Percentiles rank a stretch among this genome's conserved stretches.
Conservation (phyloP, 2,113 vertebrate genomes). For the Hystrix cristata region DNA sequence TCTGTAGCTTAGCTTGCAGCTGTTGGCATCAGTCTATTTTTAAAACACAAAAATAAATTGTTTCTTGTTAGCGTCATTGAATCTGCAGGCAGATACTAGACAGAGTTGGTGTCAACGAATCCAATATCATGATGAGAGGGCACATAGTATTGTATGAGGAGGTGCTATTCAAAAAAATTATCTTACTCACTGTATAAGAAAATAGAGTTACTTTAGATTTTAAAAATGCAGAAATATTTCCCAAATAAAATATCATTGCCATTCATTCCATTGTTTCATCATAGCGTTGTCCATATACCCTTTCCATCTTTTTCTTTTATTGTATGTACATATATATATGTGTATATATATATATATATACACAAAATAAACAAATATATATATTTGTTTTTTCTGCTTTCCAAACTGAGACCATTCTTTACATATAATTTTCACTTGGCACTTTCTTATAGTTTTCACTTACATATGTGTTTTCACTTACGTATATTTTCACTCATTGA, state of each 20-base stretch:
- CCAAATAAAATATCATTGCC: background rate
- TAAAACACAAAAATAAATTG: conserved; percentile 72
- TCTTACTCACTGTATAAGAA: background rate
- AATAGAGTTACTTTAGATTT: conserved; percentile 49
- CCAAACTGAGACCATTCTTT: conserved; percentile 1
- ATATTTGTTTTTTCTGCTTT: conserved; percentile 30
- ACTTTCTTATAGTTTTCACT: background rate
- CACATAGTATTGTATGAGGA: conserved; percentile 22
- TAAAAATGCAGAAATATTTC: background rate
- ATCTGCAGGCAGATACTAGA: conserved; percentile 38
- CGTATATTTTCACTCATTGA: background rate
- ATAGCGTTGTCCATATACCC: background rate
- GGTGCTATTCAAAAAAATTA: background rate
- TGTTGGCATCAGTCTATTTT: conserved; percentile 70
- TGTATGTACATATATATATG: background rate
- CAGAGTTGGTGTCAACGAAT: background rate
- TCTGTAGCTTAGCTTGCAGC: conserved; percentile 64
- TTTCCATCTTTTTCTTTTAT: background rate
- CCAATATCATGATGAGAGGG: background rate
- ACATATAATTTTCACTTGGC: background rate
- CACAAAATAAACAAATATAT: no score
- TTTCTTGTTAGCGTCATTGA: conserved; percentile 63
- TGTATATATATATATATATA: no score
- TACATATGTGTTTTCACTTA: background rate
- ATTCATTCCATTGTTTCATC: background rate